Evolutionary conservation across 2,888 invertebrate genomes (phyloP).

Genomic region (Oxyteleia sp.): DNA sequence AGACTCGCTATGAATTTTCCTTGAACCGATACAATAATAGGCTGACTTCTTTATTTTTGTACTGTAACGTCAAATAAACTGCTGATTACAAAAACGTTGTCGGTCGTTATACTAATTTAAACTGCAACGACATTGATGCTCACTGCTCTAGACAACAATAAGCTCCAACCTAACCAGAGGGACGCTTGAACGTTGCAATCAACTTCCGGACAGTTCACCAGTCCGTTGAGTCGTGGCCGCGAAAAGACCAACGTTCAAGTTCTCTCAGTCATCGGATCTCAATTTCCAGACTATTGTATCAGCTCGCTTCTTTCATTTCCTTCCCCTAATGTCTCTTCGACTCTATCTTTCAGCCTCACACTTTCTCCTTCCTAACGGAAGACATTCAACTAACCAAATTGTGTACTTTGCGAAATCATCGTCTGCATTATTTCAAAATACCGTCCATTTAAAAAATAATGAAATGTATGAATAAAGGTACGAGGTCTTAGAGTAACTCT

Average conservation of each 20-base stretch:
- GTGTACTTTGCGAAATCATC: constrained; percentile 71
- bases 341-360: constrained; percentile 5
- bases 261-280: constrained; percentile 46
- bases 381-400: constrained; percentile 55
- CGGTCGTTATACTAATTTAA: constrained; percentile 50
- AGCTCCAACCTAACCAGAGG: constrained; percentile 24
- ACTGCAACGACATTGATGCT: constrained; percentile 49
- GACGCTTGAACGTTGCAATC: constrained; percentile 39
- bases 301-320: constrained; percentile 42
- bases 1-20: constrained; percentile 52
- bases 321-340: constrained; percentile 20
- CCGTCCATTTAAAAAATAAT: constrained; percentile 69
- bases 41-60: constrained; percentile 72
- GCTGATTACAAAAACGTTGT: constrained; percentile 56
- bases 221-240: not conserved
- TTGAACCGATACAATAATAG: constrained; percentile 63
- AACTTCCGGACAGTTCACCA: not conserved
- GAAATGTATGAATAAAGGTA: constrained; percentile 59
- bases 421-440: constrained; percentile 70
- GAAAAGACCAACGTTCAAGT: constrained; percentile 45
- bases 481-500: constrained; percentile 43
- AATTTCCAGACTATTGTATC: constrained; percentile 35
- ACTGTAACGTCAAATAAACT: constrained; percentile 57
- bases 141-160: constrained; percentile 22
- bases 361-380: constrained; percentile 27